Evolutionary conservation across 2,888 invertebrate genomes (phyloP).

Genomic region (Dione juno): DNA sequence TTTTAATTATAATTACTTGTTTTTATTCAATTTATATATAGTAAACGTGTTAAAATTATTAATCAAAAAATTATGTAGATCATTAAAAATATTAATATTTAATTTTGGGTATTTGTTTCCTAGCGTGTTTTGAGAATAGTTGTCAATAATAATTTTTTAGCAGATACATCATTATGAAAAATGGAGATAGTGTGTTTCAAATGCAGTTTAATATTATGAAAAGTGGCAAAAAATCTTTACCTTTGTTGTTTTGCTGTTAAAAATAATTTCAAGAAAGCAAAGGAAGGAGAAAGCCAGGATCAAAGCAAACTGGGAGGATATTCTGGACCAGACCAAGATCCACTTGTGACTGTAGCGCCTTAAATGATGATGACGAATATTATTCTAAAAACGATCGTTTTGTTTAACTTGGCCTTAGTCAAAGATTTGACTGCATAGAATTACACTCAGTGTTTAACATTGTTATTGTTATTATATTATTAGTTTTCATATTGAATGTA

Average conservation of each 20-base stretch:
- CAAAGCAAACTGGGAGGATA: too few relatives aligned
- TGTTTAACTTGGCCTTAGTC: conserved; percentile 46
- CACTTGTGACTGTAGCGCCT: too few relatives aligned
- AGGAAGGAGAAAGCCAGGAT: too few relatives aligned
- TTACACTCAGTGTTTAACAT: conserved; percentile 49
- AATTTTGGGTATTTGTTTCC: not conserved
- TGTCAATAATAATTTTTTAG: not conserved
- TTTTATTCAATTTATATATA: not conserved
- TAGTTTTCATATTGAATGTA: not conserved
- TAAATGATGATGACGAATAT: not conserved
- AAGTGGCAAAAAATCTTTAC: too few relatives aligned
- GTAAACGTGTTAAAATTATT: not conserved
- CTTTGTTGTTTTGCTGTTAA: too few relatives aligned
- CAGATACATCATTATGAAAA: not conserved
- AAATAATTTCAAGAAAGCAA: too few relatives aligned
- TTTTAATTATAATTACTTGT: not conserved
- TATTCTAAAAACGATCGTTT: conserved; percentile 1
- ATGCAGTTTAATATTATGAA: not conserved
- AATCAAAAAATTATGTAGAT: not conserved
- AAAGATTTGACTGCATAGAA: conserved; percentile 83
- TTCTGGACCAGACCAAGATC: too few relatives aligned
- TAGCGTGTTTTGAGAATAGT: not conserved
- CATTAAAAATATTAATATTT: not conserved
- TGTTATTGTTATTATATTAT: conserved; percentile 24
- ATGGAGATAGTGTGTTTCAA: not conserved